These are phyloP conservation scores for Taphrorychus bicolor DNA, from an alignment of 2,888 invertebrate species.

Conservation along the genomic window DNA sequence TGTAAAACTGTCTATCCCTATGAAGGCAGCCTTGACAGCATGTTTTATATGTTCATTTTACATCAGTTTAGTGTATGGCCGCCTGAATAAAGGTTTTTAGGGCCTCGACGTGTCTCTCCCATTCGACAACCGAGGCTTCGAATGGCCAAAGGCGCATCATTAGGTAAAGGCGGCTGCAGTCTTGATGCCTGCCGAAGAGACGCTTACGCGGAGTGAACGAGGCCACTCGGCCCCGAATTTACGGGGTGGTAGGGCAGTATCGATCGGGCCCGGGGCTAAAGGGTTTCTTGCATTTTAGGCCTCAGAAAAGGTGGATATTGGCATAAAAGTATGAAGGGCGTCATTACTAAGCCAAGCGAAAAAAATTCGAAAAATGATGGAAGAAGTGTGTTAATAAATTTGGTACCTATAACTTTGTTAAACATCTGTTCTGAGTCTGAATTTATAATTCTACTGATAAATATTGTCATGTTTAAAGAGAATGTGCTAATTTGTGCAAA, in stretches of 20 bases:
- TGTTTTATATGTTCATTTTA: constrained; percentile 62
- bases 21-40: constrained; percentile 52
- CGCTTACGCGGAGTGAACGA: constrained; percentile 17
- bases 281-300: background rate
- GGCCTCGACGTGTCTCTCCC: constrained; percentile 48
- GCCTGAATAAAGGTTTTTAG: constrained; percentile 51
- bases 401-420: too few relatives aligned
- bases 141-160: constrained; percentile 55
- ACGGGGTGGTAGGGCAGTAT: background rate
- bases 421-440: too few relatives aligned
- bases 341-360: too few relatives aligned
- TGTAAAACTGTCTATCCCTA: constrained; percentile 44
- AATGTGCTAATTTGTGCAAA: too few relatives aligned
- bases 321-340: too few relatives aligned
- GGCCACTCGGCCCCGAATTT: constrained; percentile 1
- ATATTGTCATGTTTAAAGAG: too few relatives aligned
- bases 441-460: too few relatives aligned
- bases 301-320: too few relatives aligned
- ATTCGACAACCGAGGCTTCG: constrained; percentile 50
- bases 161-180: constrained; percentile 28
- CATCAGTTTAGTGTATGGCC: constrained; percentile 58
- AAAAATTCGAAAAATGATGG: too few relatives aligned
- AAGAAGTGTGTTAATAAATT: too few relatives aligned
- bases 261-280: background rate
- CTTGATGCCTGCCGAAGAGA: constrained; percentile 28